Conservation (phyloP, 2,888 invertebrate genomes). For the Lamellibrachia satsuma region DNA sequence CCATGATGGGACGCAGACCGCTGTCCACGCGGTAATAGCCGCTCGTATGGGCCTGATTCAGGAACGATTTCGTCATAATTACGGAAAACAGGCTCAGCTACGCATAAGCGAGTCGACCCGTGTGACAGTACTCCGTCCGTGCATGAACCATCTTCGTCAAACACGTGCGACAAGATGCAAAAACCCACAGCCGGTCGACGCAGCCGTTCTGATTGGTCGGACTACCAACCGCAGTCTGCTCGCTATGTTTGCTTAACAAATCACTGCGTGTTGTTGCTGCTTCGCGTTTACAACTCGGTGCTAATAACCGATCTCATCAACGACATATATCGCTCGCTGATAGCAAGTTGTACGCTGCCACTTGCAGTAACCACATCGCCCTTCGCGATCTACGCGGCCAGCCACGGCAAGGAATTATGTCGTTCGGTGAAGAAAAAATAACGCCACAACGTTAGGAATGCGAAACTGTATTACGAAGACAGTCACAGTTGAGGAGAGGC, state of each 20-base stretch:
- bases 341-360: background rate
- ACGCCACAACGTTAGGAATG: background rate
- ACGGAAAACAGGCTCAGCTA: background rate
- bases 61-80: slow-evolving; percentile 5
- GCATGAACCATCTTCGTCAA: background rate
- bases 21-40: slow-evolving; percentile 7
- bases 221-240: background rate
- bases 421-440: background rate
- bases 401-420: background rate
- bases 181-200: background rate
- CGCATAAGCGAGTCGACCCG: background rate
- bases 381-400: background rate
- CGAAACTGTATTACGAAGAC: slow-evolving; percentile 1
- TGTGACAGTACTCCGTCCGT: background rate
- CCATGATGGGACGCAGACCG: background rate
- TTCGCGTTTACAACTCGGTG: background rate
- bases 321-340: background rate
- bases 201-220: background rate
- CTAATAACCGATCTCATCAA: slow-evolving; percentile 5
- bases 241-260: slow-evolving; percentile 5
- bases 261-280: background rate
- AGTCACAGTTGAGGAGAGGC: background rate
- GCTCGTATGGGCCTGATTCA: background rate
- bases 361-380: background rate
- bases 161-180: slow-evolving; percentile 17